These are phyloP conservation scores for Atractosteus spatula DNA, from an alignment of 2,113 vertebrate species.

Conservation along the genomic window DNA sequence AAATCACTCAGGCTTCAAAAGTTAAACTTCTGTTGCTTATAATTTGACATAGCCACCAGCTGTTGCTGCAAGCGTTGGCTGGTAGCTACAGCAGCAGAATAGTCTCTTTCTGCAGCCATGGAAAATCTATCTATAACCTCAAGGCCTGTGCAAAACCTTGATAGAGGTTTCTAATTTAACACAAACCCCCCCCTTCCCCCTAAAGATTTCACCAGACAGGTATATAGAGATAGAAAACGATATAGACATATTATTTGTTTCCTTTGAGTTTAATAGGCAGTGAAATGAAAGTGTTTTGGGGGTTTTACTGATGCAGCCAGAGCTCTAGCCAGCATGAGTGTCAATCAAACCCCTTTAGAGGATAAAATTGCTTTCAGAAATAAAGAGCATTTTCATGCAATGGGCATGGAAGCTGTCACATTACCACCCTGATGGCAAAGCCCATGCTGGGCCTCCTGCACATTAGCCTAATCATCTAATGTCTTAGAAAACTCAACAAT, in stretches of 20 bases:
- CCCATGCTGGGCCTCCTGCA: background rate
- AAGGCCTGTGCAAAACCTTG: background rate
- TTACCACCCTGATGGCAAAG: background rate
- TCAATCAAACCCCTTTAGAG: background rate
- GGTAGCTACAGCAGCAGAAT: background rate
- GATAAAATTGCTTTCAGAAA: background rate
- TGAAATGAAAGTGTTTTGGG: background rate
- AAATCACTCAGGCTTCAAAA: conserved; percentile 29
- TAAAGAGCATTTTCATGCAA: background rate
- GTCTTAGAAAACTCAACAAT: background rate
- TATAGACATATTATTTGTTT: background rate
- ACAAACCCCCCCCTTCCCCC: too few species aligned
- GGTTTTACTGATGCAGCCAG: background rate
- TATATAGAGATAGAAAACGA: background rate
- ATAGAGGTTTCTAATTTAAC: background rate
- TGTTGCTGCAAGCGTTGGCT: background rate
- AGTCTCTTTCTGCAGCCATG: background rate
- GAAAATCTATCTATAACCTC: background rate
- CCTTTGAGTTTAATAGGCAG: background rate
- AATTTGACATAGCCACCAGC: background rate
- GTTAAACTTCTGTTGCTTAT: background rate
- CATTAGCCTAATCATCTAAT: background rate
- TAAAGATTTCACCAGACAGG: background rate
- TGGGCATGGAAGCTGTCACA: background rate
- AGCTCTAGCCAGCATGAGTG: background rate